Base-by-base conservation (phyloP, 2,797 vertebrate species). In the Galago senegalensis region DNA sequence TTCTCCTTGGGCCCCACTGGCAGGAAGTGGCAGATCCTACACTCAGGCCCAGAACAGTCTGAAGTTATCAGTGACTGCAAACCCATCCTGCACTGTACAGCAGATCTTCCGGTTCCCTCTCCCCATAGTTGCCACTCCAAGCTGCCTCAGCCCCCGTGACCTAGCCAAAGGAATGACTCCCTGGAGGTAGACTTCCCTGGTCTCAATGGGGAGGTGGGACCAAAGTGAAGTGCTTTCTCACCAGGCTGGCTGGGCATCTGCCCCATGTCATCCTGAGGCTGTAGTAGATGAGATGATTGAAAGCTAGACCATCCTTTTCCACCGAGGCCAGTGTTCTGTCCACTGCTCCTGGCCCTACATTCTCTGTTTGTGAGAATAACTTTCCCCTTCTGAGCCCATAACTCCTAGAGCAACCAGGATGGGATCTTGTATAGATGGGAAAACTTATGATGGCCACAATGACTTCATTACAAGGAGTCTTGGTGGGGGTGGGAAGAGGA, bases 161-260 rank as follows among this genome's bases (percentile, higher is more conserved):
- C 69, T 58, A 84, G 65, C 79, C 87, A 80, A 84, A 80, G 58
- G 80, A 84, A 87, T 84, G 83, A 72, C 27, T 79, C 63, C 40
- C 37, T 90, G 29, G 65, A 25, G 37, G 27, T 67, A 11, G 18
- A 67, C 9, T 31, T 20, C 21, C 27, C 77, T 18, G 5, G 58
- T 75, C 23, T 5, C 23, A 0, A 9, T 23, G 49, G 40, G 56
- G 1, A 16, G 16, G 16, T 40, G 31, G 90, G 3, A 21, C 43
- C 2, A 67, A 7, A 72, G 29, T 20, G 29, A 77, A 21, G 37
- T 53, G 34, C 58, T 85, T 9, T 80, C 1, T 81, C 43, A 17
- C 11, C 65, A 25, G 3, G 1, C 46, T 14, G 31, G 75, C 43
- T 37, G 37, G 20, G 34, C n/a, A 13, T 60, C 34, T 40, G 27